phyloP scores from a whole-genome alignment of 2,797 vertebrate genomes.

The Dendrocincla fuliginosa region DNA sequence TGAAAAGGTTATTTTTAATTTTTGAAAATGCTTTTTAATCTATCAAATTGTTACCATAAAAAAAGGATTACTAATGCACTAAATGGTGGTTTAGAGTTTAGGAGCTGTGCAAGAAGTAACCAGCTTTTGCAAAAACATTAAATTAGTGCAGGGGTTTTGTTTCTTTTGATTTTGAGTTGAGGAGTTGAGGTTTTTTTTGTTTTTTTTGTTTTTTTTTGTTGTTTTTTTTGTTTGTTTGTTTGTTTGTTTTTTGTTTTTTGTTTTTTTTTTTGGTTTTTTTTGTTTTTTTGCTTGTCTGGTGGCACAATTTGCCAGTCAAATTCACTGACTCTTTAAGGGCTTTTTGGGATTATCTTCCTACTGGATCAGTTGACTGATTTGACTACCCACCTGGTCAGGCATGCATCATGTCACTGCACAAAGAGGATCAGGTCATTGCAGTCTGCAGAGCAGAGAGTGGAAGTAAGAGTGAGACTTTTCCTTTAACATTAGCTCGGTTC shows the following conservation, averaged over 20 bases:
- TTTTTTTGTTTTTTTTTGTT: neutral
- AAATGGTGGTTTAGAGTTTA: neutral
- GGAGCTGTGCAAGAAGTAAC: neutral
- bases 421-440: neutral
- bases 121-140: neutral
- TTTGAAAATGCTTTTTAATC: neutral
- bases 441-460: neutral
- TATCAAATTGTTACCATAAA: neutral
- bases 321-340: neutral
- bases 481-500: neutral
- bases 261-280: neutral
- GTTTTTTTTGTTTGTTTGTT: neutral
- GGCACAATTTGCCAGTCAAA: neutral
- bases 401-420: neutral
- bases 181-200: neutral
- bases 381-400: neutral
- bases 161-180: neutral
- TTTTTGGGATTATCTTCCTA: neutral
- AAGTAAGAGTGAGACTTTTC: neutral
- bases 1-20: neutral
- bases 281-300: neutral
- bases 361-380: neutral
- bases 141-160: fast-evolving
- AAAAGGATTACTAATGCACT: neutral
- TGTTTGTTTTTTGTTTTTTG: neutral